Evolutionary conservation across 2,888 invertebrate species (phyloP).

Genomic region (Erynnis tages): DNA sequence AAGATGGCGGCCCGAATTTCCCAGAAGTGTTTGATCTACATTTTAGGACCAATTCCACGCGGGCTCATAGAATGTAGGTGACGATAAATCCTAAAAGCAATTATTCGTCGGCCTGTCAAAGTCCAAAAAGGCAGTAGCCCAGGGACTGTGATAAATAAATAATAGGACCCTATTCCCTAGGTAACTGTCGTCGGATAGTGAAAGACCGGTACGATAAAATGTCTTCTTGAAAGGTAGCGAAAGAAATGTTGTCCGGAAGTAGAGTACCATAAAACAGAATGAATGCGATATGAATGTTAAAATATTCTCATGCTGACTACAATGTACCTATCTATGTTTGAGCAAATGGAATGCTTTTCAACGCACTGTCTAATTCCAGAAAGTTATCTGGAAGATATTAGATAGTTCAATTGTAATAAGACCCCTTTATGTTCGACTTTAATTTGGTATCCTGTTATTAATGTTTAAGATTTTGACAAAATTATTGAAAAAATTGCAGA

Average conservation of each 20-base stretch:
- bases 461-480: too few relatives aligned
- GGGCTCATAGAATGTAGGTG: not conserved
- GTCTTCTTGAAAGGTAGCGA: not conserved
- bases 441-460: too few relatives aligned
- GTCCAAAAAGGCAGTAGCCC: slow-evolving; percentile 11
- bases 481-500: too few relatives aligned
- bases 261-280: too few relatives aligned
- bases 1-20: not conserved
- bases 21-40: not conserved
- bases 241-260: slow-evolving; percentile 1
- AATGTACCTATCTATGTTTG: not conserved
- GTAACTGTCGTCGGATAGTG: slow-evolving; percentile 5
- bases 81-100: slow-evolving; percentile 17
- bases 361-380: too few relatives aligned
- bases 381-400: too few relatives aligned
- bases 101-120: slow-evolving; percentile 15
- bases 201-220: slow-evolving; percentile 1
- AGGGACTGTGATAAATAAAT: slow-evolving; percentile 19
- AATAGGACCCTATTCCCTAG: slow-evolving; percentile 8
- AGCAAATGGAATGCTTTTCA: too few relatives aligned
- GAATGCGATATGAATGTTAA: too few relatives aligned
- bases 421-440: too few relatives aligned
- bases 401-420: too few relatives aligned
- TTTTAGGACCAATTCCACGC: not conserved
- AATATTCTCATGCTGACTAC: too few relatives aligned